phyloP scores from a whole-genome alignment of 2,113 vertebrate genomes.

The Microcebus lehilahytsara region DNA sequence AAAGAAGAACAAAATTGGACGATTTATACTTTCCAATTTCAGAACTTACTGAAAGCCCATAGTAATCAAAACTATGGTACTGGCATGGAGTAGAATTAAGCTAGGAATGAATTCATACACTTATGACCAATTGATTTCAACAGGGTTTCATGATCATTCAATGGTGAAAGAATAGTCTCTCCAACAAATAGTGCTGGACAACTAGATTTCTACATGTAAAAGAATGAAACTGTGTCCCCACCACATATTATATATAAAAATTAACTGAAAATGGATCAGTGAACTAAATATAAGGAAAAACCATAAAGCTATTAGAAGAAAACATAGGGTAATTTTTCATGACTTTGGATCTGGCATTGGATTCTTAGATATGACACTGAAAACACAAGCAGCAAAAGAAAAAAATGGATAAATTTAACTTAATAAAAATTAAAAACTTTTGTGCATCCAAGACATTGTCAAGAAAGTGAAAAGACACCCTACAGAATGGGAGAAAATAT shows the following conservation, averaged over 20 bases:
- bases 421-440: constrained; percentile 17
- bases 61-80: neutral
- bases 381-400: neutral
- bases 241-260: neutral
- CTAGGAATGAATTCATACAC: neutral
- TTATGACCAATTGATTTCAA: neutral
- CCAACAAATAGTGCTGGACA: neutral
- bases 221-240: neutral
- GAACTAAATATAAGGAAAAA: neutral
- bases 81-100: neutral
- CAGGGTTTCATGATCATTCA: neutral
- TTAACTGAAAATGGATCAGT: neutral
- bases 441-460: neutral
- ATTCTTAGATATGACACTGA: neutral
- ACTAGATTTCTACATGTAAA: neutral
- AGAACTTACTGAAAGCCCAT: neutral
- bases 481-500: constrained; percentile 21
- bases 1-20: neutral
- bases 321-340: neutral
- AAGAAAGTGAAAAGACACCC: neutral
- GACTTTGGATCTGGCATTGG: neutral
- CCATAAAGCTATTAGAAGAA: neutral
- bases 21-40: neutral
- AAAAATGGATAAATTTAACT: neutral
- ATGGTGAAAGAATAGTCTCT: neutral